phyloP scores from a whole-genome alignment of 2,888 invertebrate genomes.

The Drosophila colorata region DNA sequence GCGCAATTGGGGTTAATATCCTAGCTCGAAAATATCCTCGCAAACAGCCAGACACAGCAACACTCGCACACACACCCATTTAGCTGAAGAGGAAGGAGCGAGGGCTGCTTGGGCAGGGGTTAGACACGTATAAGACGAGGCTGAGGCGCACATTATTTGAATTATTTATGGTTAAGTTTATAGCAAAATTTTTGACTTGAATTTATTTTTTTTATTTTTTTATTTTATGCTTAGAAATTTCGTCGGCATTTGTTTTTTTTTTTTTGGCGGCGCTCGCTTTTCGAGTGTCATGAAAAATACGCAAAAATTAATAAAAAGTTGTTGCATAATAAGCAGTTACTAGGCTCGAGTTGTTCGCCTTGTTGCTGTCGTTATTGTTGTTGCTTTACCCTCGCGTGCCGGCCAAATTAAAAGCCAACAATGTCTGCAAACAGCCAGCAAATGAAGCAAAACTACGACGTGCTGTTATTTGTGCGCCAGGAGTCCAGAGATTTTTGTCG shows the following conservation, averaged over 20 bases:
- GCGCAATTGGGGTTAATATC: slow-evolving; percentile 80
- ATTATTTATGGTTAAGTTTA: slow-evolving; percentile 81
- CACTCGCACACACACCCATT: neutral
- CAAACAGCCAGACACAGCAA: slow-evolving; percentile 45
- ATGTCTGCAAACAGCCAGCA: slow-evolving; percentile 70
- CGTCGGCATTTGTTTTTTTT: slow-evolving; percentile 8
- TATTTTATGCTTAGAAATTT: slow-evolving; percentile 42
- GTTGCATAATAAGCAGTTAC: slow-evolving; percentile 72
- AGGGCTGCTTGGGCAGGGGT: neutral
- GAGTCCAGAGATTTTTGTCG: slow-evolving; percentile 72
- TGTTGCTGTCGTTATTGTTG: slow-evolving; percentile 10
- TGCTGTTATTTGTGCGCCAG: slow-evolving; percentile 69
- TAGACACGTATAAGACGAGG: slow-evolving; percentile 16
- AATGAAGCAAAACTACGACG: slow-evolving; percentile 78
- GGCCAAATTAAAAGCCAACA: slow-evolving; percentile 79
- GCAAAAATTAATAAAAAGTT: slow-evolving; percentile 73
- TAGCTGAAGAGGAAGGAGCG: too few species aligned
- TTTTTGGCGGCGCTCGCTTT: neutral
- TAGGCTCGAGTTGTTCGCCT: slow-evolving; percentile 35
- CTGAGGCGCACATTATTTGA: slow-evolving; percentile 66
- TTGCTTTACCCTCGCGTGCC: slow-evolving; percentile 54
- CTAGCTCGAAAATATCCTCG: slow-evolving; percentile 72
- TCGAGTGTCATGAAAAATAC: slow-evolving; percentile 68
- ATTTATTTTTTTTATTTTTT: slow-evolving; percentile 51
- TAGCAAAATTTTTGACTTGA: slow-evolving; percentile 78